Percentiles rank a stretch among this genome's conserved stretches.
These are phyloP conservation scores for Sanderia malayensis DNA, from an alignment of 30 jellyfish, hydroid and myxozoan genomes.

Conservation along the genomic window DNA sequence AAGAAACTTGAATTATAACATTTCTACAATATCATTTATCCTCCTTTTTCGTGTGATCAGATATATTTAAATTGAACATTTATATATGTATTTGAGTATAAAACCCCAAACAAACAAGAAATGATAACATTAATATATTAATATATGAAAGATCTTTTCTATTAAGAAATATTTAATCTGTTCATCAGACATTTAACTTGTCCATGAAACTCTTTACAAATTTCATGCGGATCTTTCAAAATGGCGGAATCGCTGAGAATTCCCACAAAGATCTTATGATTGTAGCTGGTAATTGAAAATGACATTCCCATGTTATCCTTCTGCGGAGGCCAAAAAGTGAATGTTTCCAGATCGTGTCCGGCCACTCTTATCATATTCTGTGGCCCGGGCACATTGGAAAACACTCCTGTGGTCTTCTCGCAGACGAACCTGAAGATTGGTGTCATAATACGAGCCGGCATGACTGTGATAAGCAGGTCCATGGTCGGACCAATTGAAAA, in stretches of 20 bases:
- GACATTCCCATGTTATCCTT: slow-evolving; percentile 71
- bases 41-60: too few species aligned
- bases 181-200: slow-evolving; percentile 46
- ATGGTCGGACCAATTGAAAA: slow-evolving; percentile 62
- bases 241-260: slow-evolving; percentile 57
- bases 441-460: slow-evolving; percentile 57
- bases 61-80: too few species aligned
- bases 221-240: slow-evolving; percentile 57
- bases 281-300: slow-evolving; percentile 62
- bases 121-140: too few species aligned
- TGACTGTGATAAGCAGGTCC: slow-evolving; percentile 34
- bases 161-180: slow-evolving; percentile 10
- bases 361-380: slow-evolving; percentile 38
- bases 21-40: too few species aligned
- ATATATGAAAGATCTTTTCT: too few species aligned
- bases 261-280: slow-evolving; percentile 56
- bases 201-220: slow-evolving; percentile 37
- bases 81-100: too few species aligned
- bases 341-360: slow-evolving; percentile 43
- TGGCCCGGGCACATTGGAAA: slow-evolving; percentile 81
- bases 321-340: slow-evolving; percentile 90
- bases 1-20: too few species aligned
- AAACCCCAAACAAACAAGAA: too few species aligned
- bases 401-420: slow-evolving; percentile 60
- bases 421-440: slow-evolving; percentile 45